phyloP scores from a whole-genome alignment of 2,888 invertebrate species.

The Megamerina dolium region DNA sequence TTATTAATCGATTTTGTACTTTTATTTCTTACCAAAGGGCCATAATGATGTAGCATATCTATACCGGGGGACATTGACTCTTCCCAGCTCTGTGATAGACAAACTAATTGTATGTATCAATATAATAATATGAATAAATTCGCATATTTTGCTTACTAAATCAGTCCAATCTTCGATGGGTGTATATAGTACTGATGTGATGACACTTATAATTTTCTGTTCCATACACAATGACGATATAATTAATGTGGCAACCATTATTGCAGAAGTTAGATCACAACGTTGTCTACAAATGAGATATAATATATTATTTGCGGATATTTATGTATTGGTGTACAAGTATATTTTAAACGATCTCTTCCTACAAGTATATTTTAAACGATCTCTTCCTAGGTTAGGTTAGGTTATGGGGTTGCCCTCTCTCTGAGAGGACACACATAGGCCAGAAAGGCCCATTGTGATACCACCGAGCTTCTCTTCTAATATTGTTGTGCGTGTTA shows the following conservation, averaged over 20 bases:
- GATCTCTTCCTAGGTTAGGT: not conserved
- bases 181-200: constrained; percentile 35
- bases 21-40: constrained; percentile 40
- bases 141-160: not conserved
- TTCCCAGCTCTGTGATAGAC: constrained; percentile 49
- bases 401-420: too few species aligned
- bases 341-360: too few species aligned
- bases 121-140: not conserved
- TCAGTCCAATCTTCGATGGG: constrained; percentile 48
- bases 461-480: too few species aligned
- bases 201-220: constrained; percentile 36
- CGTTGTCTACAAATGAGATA: constrained; percentile 29
- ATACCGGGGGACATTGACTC: constrained; percentile 46
- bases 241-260: constrained; percentile 38
- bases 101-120: not conserved
- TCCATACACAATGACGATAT: constrained; percentile 40
- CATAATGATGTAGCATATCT: constrained; percentile 46
- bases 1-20: constrained; percentile 27
- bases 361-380: constrained; percentile 1
- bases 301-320: not conserved
- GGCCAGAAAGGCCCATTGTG: too few species aligned
- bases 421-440: too few species aligned
- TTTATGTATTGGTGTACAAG: too few species aligned
- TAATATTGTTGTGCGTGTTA: too few species aligned
- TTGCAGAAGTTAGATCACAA: constrained; percentile 40